Percentiles rank a stretch among this genome's conserved stretches.
Conservation (phyloP, 1,140 invertebrate species). For the Tribolium madens region DNA sequence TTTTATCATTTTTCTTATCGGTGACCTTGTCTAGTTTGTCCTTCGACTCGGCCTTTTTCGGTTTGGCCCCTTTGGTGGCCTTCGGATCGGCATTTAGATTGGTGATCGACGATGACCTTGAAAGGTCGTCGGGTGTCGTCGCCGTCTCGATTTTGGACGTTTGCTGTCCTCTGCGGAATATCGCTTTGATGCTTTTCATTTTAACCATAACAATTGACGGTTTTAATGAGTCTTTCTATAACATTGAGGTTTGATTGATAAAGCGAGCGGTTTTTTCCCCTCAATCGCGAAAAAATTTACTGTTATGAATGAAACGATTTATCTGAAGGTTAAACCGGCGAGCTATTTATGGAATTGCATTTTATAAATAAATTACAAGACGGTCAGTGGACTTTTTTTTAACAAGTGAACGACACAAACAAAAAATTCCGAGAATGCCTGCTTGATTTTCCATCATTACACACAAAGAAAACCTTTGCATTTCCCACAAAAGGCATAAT, state of each 20-base stretch:
- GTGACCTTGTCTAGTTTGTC: constrained; percentile 60
- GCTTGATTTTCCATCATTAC: neutral
- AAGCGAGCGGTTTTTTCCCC: neutral
- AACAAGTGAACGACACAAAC: neutral
- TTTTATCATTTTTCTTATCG: constrained; percentile 60
- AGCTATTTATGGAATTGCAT: constrained; percentile 18
- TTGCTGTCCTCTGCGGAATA: constrained; percentile 63
- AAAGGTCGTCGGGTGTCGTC: constrained; percentile 58
- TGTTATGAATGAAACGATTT: constrained; percentile 9
- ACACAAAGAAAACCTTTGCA: too few species aligned
- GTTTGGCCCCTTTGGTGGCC: constrained; percentile 57
- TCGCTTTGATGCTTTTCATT: constrained; percentile 64
- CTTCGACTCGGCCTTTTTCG: constrained; percentile 58
- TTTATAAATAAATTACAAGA: constrained; percentile 4
- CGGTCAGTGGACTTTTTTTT: neutral
- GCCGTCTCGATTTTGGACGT: constrained; percentile 51
- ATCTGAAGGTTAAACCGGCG: neutral
- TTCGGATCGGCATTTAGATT: constrained; percentile 58
- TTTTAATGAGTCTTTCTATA: neutral
- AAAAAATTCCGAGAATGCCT: neutral
- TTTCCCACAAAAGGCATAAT: too few species aligned
- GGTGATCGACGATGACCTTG: constrained; percentile 61
- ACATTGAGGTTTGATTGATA: too few species aligned
- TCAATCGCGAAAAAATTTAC: constrained; percentile 13
- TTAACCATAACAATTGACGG: constrained; percentile 42